Evolutionary conservation across 2,888 invertebrate species (phyloP).

Genomic region (Epistrophella euchroma): DNA sequence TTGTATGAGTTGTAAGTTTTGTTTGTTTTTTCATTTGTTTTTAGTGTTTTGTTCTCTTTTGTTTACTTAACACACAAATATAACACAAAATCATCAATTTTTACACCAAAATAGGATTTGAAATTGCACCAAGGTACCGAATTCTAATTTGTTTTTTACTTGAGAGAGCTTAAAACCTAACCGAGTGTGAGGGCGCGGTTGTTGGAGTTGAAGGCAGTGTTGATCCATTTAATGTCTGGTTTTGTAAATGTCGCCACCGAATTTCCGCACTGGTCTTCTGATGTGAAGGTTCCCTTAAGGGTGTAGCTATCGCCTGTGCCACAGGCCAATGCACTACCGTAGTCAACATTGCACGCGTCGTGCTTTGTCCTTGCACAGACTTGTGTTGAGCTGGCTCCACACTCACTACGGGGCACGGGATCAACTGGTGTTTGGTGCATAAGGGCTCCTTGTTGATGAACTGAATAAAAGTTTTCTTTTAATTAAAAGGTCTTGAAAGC

Average conservation of each 20-base stretch:
- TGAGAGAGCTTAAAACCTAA: constrained; percentile 46
- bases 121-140: constrained; percentile 75
- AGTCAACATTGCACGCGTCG: constrained; percentile 92
- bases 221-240: constrained; percentile 86
- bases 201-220: constrained; percentile 80
- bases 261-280: constrained; percentile 89
- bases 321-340: constrained; percentile 93
- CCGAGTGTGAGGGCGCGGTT: constrained; percentile 62
- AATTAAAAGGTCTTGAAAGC: neutral
- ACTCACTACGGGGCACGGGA: constrained; percentile 86
- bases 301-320: constrained; percentile 88
- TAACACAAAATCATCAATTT: constrained; percentile 49
- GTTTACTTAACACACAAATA: constrained; percentile 37
- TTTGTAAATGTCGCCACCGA: constrained; percentile 86
- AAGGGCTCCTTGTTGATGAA: constrained; percentile 89
- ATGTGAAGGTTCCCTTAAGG: constrained; percentile 90
- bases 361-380: constrained; percentile 89
- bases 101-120: constrained; percentile 73
- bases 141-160: constrained; percentile 23
- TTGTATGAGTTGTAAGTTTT: constrained; percentile 64
- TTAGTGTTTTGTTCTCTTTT: constrained; percentile 52
- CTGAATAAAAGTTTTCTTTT: constrained; percentile 83
- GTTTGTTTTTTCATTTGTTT: constrained; percentile 36
- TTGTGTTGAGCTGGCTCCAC: constrained; percentile 80
- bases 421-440: constrained; percentile 90